phyloP scores from a whole-genome alignment of 2,888 invertebrate species.

The Macropis europaea region DNA sequence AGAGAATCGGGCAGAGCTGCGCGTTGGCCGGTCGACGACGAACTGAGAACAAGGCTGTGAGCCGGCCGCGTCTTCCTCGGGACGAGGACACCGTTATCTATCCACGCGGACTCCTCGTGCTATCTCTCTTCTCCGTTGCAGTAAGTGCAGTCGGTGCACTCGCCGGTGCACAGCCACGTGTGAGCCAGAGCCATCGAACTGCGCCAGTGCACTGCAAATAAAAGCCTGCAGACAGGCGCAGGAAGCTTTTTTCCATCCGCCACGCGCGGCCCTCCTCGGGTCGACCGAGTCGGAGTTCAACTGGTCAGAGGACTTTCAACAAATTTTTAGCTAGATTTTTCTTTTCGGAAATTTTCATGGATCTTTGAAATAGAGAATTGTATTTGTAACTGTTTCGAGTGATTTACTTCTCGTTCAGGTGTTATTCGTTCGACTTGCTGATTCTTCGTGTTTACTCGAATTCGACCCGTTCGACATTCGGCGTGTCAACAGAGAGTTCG shows the following conservation, averaged over 20 bases:
- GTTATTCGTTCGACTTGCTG: no score
- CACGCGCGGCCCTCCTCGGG: neutral
- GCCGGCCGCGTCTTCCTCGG: slow-evolving; percentile 6
- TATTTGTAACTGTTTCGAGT: no score
- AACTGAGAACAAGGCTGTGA: slow-evolving; percentile 12
- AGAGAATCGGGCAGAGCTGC: neutral
- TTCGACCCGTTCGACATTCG: no score
- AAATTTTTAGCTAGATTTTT: no score
- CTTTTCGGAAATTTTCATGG: no score
- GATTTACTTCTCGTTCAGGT: no score
- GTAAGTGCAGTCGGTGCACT: slow-evolving; percentile 12
- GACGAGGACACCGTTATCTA: slow-evolving; percentile 61
- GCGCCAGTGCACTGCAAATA: neutral
- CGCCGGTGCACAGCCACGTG: slow-evolving; percentile 29
- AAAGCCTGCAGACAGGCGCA: slow-evolving; percentile 19
- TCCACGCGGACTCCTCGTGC: slow-evolving; percentile 40
- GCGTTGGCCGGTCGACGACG: slow-evolving; percentile 3
- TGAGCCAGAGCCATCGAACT: slow-evolving; percentile 28
- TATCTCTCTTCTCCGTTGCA: slow-evolving; percentile 45
- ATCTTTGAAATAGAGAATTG: no score
- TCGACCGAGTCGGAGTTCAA: no score
- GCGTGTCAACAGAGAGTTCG: no score
- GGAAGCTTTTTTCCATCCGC: no score
- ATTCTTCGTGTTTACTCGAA: no score
- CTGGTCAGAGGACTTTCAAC: no score